These are phyloP conservation scores for Xerus rutilus DNA, from an alignment of 2,797 vertebrate species.

Conservation along the genomic window DNA sequence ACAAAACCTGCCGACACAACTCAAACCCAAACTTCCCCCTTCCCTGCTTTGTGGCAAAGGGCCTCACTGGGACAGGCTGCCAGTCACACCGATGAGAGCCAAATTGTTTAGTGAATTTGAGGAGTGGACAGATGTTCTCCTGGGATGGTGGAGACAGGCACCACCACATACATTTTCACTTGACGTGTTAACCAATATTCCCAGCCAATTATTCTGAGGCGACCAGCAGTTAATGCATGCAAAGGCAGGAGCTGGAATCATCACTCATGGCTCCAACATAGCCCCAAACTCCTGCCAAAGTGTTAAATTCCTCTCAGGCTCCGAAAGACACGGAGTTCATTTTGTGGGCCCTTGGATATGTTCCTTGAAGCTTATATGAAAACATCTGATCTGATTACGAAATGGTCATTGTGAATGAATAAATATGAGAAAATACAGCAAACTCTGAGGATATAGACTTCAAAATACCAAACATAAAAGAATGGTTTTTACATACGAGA, in stretches of 20 bases:
- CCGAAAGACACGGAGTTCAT: background rate
- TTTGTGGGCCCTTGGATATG: slow-evolving; percentile 57
- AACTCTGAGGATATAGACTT: background rate
- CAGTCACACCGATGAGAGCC: slow-evolving; percentile 71
- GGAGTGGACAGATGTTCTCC: slow-evolving; percentile 69
- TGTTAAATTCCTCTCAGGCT: slow-evolving; percentile 58
- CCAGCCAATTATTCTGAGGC: slow-evolving; percentile 69
- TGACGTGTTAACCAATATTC: slow-evolving; percentile 76
- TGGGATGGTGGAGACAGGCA: slow-evolving; percentile 78
- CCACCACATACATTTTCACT: slow-evolving; percentile 76
- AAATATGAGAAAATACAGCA: slow-evolving; percentile 51
- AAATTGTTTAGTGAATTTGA: slow-evolving; percentile 78
- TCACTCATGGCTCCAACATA: slow-evolving; percentile 76
- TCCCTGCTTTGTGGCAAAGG: slow-evolving; percentile 66
- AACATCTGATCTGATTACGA: slow-evolving; percentile 47
- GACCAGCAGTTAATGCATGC: slow-evolving; percentile 78
- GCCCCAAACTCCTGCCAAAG: slow-evolving; percentile 72
- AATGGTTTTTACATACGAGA: slow-evolving; percentile 1
- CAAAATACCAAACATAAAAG: background rate
- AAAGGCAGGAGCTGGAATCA: slow-evolving; percentile 71
- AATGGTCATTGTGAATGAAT: slow-evolving; percentile 54
- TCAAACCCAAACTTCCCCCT: slow-evolving; percentile 79
- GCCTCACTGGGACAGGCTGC: slow-evolving; percentile 78
- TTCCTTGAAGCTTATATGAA: background rate
- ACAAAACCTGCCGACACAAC: slow-evolving; percentile 78